Evolutionary conservation across 2,888 invertebrate species (phyloP), one percentile per base, ranked within the genome.

Genomic region (Danaus chrysippus): DNA sequence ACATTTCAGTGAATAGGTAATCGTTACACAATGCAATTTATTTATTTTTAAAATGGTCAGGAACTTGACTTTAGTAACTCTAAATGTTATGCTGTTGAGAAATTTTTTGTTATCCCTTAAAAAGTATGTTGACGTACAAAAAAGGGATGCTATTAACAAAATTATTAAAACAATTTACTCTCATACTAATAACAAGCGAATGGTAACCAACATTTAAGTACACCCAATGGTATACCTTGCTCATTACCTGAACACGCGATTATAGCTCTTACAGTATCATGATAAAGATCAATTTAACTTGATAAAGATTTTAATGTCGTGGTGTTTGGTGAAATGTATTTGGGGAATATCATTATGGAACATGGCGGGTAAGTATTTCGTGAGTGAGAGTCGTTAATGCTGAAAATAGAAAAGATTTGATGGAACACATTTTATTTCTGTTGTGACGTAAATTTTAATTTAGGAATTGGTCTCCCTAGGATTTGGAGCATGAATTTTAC

Each of bases 321-420:
- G 58, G 42, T 56, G 60, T 62, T 57, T 57, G 61, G 60, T 57
- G 53, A 58, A 61, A 62, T 64, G 61, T 68, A 68, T 66, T 63
- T 65, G 63, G 59, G 61, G 65, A 69, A 65, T 68, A 69, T 68
- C 66, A 68, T 68, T 66, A 68, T 68, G 68, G 68, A 68, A 68
- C 63, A 62, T 64, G 66, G 66, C 66, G 61, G 68, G 65, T 62
- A 67, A 70, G 68, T 68, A 66, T 66, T 69, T 68, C 68, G 65
- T 70, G 64, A 65, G 63, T 64, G 62, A 56, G 53, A 61, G 62
- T 62, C 65, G 59, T 61, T 63, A 63, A 63, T 61, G 42, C 54
- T 58, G 41, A 64, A 60, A 15, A 66, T 64, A 70, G 61, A 58
- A 57, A 56, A 42, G 1, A 1, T 13, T 58, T 42, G 41, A 54